phyloP scores from a whole-genome alignment of 2,797 vertebrate species.

The Takifugu ocellatus region DNA sequence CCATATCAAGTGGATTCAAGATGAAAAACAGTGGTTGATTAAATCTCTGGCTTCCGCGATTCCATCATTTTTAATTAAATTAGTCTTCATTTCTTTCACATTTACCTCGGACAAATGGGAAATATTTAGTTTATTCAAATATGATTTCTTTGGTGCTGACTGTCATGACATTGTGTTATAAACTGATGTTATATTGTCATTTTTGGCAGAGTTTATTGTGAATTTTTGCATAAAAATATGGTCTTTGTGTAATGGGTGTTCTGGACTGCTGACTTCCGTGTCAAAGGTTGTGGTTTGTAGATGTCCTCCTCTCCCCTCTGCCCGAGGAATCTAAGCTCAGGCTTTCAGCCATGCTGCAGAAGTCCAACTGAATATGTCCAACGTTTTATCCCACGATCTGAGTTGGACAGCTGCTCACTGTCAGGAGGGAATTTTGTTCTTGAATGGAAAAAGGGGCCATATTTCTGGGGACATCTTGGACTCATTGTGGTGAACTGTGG shows the following conservation, averaged over 20 bases:
- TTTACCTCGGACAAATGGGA: neutral
- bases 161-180: neutral
- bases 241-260: neutral
- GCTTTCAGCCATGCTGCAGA: conserved; percentile 17
- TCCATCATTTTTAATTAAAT: neutral
- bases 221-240: neutral
- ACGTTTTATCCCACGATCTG: conserved; percentile 57
- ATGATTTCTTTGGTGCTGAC: neutral
- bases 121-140: neutral
- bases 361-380: conserved; percentile 51
- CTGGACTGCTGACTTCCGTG: conserved; percentile 30
- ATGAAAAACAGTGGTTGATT: neutral
- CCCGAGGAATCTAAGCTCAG: conserved; percentile 1
- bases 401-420: conserved; percentile 39
- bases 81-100: neutral
- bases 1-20: neutral
- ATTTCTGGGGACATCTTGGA: conserved; percentile 60
- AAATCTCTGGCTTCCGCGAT: neutral
- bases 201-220: neutral
- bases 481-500: conserved; percentile 56
- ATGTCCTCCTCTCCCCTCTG: conserved; percentile 15
- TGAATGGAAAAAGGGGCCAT: conserved; percentile 52
- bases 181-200: neutral
- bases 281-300: conserved; percentile 25
- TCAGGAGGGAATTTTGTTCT: conserved; percentile 34